Conservation (phyloP, 2,113 vertebrate species). For the Probosciger aterrimus region DNA sequence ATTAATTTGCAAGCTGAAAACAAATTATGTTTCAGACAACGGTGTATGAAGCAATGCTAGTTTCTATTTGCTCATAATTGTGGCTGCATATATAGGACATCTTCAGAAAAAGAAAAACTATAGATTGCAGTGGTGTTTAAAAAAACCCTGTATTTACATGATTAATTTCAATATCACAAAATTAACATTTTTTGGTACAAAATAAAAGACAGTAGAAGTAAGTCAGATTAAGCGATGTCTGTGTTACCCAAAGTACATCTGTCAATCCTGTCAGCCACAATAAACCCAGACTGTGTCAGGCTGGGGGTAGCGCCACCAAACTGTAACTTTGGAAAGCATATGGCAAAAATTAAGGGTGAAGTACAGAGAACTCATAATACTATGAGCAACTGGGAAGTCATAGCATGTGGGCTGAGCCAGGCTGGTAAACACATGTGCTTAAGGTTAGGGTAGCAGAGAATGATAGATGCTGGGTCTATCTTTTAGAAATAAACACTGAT, state of each 20-base stretch:
- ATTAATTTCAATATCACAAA: background rate
- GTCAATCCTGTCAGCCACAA: background rate
- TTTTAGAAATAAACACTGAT: background rate
- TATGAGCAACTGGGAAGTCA: background rate
- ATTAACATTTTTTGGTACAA: background rate
- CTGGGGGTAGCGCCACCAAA: background rate
- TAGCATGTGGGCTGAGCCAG: background rate
- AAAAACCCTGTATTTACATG: background rate
- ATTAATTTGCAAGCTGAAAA: background rate
- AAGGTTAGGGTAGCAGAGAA: background rate
- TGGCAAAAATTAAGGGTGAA: background rate
- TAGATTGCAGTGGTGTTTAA: background rate
- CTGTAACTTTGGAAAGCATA: background rate
- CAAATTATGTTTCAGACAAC: background rate
- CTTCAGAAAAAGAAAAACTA: background rate
- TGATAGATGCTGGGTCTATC: background rate
- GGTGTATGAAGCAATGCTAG: background rate
- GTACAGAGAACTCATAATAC: rapidly evolving
- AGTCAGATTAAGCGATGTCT: background rate
- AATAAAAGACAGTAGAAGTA: background rate
- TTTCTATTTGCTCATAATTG: background rate
- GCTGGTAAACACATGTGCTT: background rate
- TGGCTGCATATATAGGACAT: background rate
- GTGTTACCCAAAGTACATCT: background rate
- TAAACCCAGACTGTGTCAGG: background rate